These are phyloP conservation scores for Sula dactylatra DNA, from an alignment of 2,113 vertebrate genomes.

Conservation along the genomic window DNA sequence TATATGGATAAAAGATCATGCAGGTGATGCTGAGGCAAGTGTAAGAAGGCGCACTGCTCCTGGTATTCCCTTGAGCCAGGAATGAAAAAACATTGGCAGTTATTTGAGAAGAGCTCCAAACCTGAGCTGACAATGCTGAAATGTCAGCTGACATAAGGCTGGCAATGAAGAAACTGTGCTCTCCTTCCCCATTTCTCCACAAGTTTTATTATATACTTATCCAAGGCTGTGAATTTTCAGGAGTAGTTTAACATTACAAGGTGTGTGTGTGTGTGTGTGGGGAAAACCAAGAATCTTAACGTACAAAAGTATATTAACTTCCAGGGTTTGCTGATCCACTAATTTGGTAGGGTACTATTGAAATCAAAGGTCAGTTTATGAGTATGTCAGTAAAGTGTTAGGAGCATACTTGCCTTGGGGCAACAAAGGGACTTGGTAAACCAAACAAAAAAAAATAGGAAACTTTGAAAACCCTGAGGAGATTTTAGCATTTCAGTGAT, in stretches of 20 bases:
- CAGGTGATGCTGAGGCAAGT: not conserved
- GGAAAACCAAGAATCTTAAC: not conserved
- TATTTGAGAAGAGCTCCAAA: not conserved
- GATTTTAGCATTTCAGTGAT: not conserved
- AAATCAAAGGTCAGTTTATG: not conserved
- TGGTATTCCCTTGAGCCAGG: not conserved
- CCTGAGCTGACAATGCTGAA: not conserved
- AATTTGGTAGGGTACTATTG: not conserved
- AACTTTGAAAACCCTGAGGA: not conserved
- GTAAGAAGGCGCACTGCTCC: not conserved
- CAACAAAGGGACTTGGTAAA: not conserved
- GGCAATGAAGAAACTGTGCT: not conserved
- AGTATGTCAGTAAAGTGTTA: not conserved
- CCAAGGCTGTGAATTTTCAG: not conserved
- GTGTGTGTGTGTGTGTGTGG: rapidly evolving
- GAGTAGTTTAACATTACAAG: not conserved
- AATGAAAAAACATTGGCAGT: not conserved
- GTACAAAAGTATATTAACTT: not conserved
- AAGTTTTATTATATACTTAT: not conserved
- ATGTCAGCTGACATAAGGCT: not conserved
- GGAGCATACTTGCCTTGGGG: not conserved
- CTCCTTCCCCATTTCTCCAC: not conserved
- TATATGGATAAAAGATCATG: not conserved
- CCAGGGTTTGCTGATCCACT: not conserved
- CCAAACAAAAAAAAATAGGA: not conserved